These are phyloP conservation scores for Numenius phaeopus DNA, from an alignment of 2,797 vertebrate genomes.

Conservation along the genomic window DNA sequence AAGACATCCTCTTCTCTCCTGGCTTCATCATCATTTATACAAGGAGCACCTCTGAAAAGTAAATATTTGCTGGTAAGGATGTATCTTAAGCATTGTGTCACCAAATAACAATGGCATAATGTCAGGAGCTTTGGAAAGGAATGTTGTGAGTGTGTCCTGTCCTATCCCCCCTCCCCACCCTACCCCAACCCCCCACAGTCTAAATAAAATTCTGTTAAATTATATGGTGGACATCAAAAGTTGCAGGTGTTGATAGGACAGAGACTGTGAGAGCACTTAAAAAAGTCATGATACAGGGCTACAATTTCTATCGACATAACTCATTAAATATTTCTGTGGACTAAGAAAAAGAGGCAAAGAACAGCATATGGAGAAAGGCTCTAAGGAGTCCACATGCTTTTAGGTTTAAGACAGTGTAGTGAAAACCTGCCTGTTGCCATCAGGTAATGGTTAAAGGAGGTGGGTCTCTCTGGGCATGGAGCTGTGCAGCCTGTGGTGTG, in stretches of 20 bases:
- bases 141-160: neutral
- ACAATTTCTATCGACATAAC: neutral
- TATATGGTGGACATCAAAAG: neutral
- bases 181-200: too few species aligned
- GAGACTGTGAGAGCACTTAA: neutral
- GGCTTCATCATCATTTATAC: constrained; percentile 89
- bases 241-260: neutral
- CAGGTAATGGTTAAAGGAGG: neutral
- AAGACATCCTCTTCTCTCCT: constrained; percentile 74
- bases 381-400: neutral
- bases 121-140: neutral
- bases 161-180: too few species aligned
- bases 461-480: neutral
- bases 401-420: neutral
- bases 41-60: constrained; percentile 84
- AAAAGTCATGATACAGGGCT: neutral
- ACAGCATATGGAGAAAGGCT: neutral
- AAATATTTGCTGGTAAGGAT: neutral
- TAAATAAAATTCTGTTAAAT: too few species aligned
- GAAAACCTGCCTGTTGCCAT: neutral
- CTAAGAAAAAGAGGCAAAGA: neutral
- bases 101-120: neutral
- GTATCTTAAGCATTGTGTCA: neutral
- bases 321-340: neutral
- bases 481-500: neutral